Base-by-base conservation (phyloP, 2,888 invertebrate species). In the Hedychridium roseum region DNA sequence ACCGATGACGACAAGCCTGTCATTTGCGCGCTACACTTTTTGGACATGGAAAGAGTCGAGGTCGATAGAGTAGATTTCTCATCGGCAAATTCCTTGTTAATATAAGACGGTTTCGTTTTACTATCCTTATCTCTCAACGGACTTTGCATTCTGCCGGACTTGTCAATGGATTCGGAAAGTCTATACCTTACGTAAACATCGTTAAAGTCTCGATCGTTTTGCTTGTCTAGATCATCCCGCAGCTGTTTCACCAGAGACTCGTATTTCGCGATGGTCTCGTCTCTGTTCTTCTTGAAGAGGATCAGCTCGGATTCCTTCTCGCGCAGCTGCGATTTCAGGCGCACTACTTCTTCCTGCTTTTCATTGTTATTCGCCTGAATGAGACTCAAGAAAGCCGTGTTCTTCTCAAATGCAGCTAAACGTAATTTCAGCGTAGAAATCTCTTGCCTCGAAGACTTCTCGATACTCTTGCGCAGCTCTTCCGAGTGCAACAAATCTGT, bases 251-350 rank as follows among this genome's bases (percentile, higher is more conserved):
- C 54, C 5, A 71, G 18, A 26, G 50, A 41, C 14, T 72, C 70
- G 43, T 72, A 73, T 34, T 65, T 69, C 36, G 60, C 46, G 42
- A 70, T 62, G n/a, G 65, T 65, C 2, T 53, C 53, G 23, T 69
- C 66, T 34, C 60, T 59, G 41, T 67, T 67, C 41, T 57, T 61
- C 50, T 59, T 70, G n/a, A 70, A 55, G 6, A 64, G 36, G 15
- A 31, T 42, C 43, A 69, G 51, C 45, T 74, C 68, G n/a, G 50
- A 48, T 17, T 72, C 65, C 11, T 66, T 71, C 6, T 67, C 54
- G 7, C 51, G 34, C 12, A 74, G 21, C 23, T 62, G 53, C 15
- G 48, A 7, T 32, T 63, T 71, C 23, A 75, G 43, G 31, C 47
- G 54, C 17, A 64, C 49, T 41, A 70, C 41, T 57, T 71, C 66